Conservation (phyloP, 2,113 vertebrate genomes). For the Pseudorhombus dupliciocellatus region DNA sequence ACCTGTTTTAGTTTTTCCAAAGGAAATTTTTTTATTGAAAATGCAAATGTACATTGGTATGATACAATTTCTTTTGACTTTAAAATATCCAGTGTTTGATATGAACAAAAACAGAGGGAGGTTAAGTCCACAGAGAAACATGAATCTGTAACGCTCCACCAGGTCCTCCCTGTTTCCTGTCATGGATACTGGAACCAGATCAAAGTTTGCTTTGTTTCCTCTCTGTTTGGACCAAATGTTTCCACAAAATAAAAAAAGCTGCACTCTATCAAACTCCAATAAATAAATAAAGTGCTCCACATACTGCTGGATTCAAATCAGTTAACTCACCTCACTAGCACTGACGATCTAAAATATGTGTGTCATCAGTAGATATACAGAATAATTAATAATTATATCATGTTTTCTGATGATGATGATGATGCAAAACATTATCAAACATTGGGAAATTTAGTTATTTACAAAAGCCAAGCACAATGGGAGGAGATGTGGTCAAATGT, state of each 20-base stretch:
- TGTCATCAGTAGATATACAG: slow-evolving; percentile 65
- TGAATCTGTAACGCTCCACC: neutral
- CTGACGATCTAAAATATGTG: slow-evolving; percentile 48
- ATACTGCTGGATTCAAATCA: slow-evolving; percentile 66
- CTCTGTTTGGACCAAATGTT: neutral
- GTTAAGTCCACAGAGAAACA: slow-evolving; percentile 26
- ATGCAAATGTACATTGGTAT: slow-evolving; percentile 78
- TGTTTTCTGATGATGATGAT: no score
- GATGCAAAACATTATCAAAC: slow-evolving; percentile 46
- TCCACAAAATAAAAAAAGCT: slow-evolving; percentile 39
- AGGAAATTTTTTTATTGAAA: slow-evolving; percentile 81
- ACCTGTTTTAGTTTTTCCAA: slow-evolving; percentile 8
- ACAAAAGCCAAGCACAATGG: slow-evolving; percentile 54
- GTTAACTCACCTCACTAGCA: slow-evolving; percentile 52
- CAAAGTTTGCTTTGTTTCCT: slow-evolving; percentile 2
- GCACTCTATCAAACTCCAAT: slow-evolving; percentile 73
- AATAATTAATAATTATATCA: no score
- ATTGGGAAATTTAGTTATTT: slow-evolving; percentile 59
- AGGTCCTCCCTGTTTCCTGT: neutral
- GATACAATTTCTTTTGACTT: slow-evolving; percentile 65
- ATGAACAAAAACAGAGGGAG: no score
- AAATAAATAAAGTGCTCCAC: slow-evolving; percentile 84
- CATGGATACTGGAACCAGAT: neutral
- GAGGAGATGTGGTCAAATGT: slow-evolving; percentile 26
- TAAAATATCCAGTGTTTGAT: neutral